Percentiles rank a stretch among this genome's conserved stretches.
Evolutionary conservation across 2,113 vertebrate species (phyloP).

Genomic region (Corapipo altera): DNA sequence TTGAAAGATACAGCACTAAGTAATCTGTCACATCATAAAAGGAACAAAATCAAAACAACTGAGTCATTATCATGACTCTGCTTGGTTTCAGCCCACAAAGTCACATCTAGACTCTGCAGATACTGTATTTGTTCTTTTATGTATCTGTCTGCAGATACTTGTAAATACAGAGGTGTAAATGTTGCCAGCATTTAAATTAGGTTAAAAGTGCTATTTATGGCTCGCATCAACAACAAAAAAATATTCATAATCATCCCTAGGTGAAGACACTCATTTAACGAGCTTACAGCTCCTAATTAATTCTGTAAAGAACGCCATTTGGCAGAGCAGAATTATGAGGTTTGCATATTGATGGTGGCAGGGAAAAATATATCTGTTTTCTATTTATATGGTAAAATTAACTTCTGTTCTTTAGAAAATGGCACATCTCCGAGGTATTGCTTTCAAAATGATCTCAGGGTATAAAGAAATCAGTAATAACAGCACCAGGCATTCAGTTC

Average conservation of each 20-base stretch:
- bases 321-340: slow-evolving; percentile 70
- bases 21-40: slow-evolving; percentile 13
- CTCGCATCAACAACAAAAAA: slow-evolving; percentile 43
- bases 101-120: slow-evolving; percentile 1
- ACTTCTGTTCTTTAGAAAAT: slow-evolving; percentile 71
- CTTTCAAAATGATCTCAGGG: slow-evolving; percentile 75
- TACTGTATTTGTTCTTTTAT: slow-evolving; percentile 30
- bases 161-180: slow-evolving; percentile 48
- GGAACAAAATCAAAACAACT: slow-evolving; percentile 10
- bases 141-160: slow-evolving; percentile 29
- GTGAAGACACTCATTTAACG: slow-evolving; percentile 67
- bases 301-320: slow-evolving; percentile 68
- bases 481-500: slow-evolving; percentile 72
- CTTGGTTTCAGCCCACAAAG: slow-evolving; percentile 13
- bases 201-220: slow-evolving; percentile 52
- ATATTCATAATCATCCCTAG: slow-evolving; percentile 62
- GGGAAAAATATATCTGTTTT: slow-evolving; percentile 68
- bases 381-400: slow-evolving; percentile 62
- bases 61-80: slow-evolving; percentile 1
- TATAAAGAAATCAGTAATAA: slow-evolving; percentile 77
- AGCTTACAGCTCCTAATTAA: slow-evolving; percentile 75
- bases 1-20: background rate
- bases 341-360: slow-evolving; percentile 72
- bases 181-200: slow-evolving; percentile 63
- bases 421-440: slow-evolving; percentile 74